phyloP scores from a whole-genome alignment of 2,113 vertebrate species.

The Ceuthmochares aereus region DNA sequence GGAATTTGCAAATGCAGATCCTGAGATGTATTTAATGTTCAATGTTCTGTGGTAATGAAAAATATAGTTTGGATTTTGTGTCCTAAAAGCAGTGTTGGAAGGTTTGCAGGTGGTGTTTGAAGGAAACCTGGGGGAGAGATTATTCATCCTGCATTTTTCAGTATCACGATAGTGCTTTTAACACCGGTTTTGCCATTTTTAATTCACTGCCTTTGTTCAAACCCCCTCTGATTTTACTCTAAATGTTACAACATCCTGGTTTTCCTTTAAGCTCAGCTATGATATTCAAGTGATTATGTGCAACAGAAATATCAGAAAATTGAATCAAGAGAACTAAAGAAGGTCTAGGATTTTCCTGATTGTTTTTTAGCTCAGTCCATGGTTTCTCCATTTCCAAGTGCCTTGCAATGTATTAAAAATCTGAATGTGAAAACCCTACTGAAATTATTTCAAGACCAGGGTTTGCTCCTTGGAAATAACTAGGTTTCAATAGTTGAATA shows the following conservation, averaged over 20 bases:
- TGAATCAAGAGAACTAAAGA: not conserved
- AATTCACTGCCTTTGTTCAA: not conserved
- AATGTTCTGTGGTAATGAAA: not conserved
- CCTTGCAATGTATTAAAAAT: not conserved
- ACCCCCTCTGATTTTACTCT: not conserved
- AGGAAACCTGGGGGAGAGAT: not conserved
- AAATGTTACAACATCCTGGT: not conserved
- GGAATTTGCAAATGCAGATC: not conserved
- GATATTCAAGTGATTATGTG: not conserved
- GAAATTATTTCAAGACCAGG: not conserved
- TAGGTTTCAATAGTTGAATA: not conserved
- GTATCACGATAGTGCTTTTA: not conserved
- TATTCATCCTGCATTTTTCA: not conserved
- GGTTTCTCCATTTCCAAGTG: not conserved
- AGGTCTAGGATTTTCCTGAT: not conserved
- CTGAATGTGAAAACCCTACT: not conserved
- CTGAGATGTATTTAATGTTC: not conserved
- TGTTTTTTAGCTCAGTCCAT: not conserved
- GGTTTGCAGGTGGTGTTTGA: not conserved
- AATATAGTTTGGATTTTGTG: not conserved
- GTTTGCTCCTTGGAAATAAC: not conserved
- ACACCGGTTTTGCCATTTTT: not conserved
- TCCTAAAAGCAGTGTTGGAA: not conserved
- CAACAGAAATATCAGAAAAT: slow-evolving; percentile 15
- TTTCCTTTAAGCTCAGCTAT: not conserved